These are phyloP conservation scores for Garrulus glandarius DNA, from an alignment of 2,797 vertebrate species.

Conservation along the genomic window DNA sequence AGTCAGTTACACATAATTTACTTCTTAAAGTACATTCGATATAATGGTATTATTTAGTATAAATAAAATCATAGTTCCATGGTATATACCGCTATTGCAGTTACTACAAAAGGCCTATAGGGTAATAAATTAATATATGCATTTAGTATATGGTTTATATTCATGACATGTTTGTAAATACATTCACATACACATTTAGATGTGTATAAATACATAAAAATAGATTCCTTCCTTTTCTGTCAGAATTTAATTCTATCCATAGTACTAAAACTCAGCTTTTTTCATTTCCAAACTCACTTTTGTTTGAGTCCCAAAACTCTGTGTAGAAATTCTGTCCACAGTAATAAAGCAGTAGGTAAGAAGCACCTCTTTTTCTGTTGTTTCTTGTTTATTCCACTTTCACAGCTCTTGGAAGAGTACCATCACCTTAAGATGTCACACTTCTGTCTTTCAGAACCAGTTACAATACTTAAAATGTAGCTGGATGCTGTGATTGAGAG, in stretches of 20 bases:
- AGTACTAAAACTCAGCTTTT: background rate
- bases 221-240: background rate
- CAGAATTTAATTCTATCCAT: background rate
- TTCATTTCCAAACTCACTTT: background rate
- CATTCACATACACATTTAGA: background rate
- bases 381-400: background rate
- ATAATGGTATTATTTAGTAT: background rate
- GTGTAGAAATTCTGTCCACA: background rate
- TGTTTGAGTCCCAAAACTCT: background rate
- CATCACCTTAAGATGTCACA: background rate
- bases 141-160: background rate
- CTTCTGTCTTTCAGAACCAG: background rate
- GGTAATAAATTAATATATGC: background rate
- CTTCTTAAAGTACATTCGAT: background rate
- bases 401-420: background rate
- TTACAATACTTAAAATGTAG: background rate
- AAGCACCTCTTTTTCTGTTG: background rate
- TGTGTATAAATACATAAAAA: background rate
- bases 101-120: background rate
- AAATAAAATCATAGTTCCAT: background rate
- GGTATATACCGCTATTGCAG: background rate
- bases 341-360: background rate
- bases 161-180: background rate
- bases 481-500: background rate
- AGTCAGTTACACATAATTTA: background rate